Conservation (phyloP, 1,140 invertebrate species). For the Nomia melanderi region DNA sequence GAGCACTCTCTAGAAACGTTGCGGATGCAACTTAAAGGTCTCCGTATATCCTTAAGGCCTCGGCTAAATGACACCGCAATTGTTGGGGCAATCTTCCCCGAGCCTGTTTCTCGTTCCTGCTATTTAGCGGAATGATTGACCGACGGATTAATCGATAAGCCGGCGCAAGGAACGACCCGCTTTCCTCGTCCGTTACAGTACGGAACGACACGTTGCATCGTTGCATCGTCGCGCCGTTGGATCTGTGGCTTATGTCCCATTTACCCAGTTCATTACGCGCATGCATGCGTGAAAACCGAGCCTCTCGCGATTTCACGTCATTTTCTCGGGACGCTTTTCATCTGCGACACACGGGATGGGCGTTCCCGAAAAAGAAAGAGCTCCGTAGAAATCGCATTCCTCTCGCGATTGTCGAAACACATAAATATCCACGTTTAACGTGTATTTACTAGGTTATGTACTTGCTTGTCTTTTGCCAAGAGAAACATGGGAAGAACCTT, state of each 20-base stretch:
- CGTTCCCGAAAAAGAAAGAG: not conserved
- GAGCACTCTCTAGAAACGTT: too few relatives aligned
- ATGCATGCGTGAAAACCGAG: slow-evolving; percentile 36
- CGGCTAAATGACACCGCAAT: too few relatives aligned
- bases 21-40: too few relatives aligned
- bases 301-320: slow-evolving; percentile 11
- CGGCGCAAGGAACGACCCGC: slow-evolving; percentile 24
- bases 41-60: too few relatives aligned
- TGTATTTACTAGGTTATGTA: too few relatives aligned
- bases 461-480: too few relatives aligned
- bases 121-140: not conserved
- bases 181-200: slow-evolving; percentile 13
- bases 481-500: too few relatives aligned
- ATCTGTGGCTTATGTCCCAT: slow-evolving; percentile 10
- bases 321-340: slow-evolving; percentile 1
- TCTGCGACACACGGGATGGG: not conserved
- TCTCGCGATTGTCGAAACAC: too few relatives aligned
- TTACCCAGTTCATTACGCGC: slow-evolving; percentile 36
- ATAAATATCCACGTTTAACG: too few relatives aligned
- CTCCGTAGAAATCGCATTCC: not conserved
- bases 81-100: not conserved
- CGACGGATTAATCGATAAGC: slow-evolving; percentile 16
- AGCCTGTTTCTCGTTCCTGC: not conserved
- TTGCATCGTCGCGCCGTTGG: not conserved
- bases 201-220: not conserved